Conservation (phyloP, 2,113 vertebrate genomes). For the Callospermophilus lateralis region DNA sequence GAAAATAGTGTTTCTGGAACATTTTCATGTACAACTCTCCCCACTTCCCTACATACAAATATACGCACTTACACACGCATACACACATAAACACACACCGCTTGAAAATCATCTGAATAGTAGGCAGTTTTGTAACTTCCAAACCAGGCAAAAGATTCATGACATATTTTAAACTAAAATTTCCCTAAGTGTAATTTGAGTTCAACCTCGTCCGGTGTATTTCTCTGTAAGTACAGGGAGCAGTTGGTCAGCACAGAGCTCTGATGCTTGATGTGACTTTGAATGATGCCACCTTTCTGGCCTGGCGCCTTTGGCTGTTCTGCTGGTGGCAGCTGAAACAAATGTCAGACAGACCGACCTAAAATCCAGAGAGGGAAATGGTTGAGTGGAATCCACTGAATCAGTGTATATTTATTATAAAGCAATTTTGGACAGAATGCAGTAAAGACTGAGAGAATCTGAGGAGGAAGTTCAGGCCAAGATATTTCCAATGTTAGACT, state of each 20-base stretch:
- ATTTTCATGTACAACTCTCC: not conserved
- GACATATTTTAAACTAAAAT: not conserved
- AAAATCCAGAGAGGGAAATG: constrained; percentile 12
- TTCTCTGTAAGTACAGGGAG: not conserved
- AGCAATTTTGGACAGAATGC: not conserved
- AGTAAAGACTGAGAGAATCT: not conserved
- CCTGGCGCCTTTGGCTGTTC: not conserved
- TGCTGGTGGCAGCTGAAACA: constrained; percentile 42
- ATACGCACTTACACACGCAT: not conserved
- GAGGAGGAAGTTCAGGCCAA: not conserved
- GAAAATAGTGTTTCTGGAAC: not conserved
- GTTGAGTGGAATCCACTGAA: not conserved
- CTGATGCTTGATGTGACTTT: not conserved
- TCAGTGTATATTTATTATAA: not conserved
- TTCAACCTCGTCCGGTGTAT: not conserved
- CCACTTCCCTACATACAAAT: too few relatives aligned
- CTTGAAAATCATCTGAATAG: not conserved
- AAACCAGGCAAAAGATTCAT: constrained; percentile 24
- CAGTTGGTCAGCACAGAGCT: not conserved
- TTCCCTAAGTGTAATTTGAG: not conserved
- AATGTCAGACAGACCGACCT: constrained; percentile 40
- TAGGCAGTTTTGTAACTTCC: not conserved
- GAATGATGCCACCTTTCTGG: constrained; percentile 70
- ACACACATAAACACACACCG: not conserved
- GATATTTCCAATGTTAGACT: not conserved